phyloP scores from a whole-genome alignment of 1,140 invertebrate genomes.

The Drosophila trapezifrons region DNA sequence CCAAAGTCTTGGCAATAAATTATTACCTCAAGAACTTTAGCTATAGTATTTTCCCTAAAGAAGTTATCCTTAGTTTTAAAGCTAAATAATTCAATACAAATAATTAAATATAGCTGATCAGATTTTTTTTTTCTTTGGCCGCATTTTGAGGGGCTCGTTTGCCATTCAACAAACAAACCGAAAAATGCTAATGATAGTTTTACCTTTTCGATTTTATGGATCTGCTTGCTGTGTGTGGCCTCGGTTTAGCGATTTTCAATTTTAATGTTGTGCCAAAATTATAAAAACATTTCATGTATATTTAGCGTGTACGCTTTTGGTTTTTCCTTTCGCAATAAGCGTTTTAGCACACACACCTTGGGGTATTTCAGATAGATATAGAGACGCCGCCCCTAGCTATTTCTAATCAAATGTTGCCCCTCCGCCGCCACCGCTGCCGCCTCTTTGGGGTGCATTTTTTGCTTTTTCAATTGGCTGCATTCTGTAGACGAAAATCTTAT shows the following conservation, averaged over 20 bases:
- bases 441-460: conserved; percentile 49
- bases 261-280: conserved; percentile 35
- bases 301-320: conserved; percentile 25
- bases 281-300: conserved; percentile 33
- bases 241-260: conserved; percentile 25
- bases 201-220: conserved; percentile 12
- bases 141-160: conserved; percentile 16
- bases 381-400: conserved; percentile 10
- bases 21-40: neutral
- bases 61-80: neutral
- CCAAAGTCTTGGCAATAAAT: too few relatives aligned
- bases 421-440: neutral
- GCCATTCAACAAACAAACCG: conserved; percentile 3
- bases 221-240: conserved; percentile 20
- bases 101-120: neutral
- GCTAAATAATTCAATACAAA: neutral
- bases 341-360: conserved; percentile 8
- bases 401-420: conserved; percentile 41
- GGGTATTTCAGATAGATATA: conserved; percentile 6
- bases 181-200: conserved; percentile 13
- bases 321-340: conserved; percentile 18
- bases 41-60: neutral
- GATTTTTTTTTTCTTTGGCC: neutral
- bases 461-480: conserved; percentile 73
- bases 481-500: conserved; percentile 66